These are phyloP conservation scores for Chelon labrosus DNA, from an alignment of 2,797 vertebrate species.

Conservation along the genomic window DNA sequence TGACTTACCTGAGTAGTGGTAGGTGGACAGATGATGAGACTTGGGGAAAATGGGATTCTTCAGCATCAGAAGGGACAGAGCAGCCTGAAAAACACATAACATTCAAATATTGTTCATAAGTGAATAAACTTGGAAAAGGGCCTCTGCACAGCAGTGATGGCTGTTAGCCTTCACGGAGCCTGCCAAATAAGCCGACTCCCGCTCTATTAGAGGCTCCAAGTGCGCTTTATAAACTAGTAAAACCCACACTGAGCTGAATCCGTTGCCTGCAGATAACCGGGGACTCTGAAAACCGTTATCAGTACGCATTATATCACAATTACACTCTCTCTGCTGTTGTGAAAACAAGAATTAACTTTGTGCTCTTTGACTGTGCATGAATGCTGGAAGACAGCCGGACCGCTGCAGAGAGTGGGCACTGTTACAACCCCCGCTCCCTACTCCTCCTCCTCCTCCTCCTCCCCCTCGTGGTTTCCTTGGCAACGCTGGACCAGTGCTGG, in stretches of 20 bases:
- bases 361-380: slow-evolving; percentile 30
- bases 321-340: background rate
- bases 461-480: slow-evolving; percentile 70
- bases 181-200: slow-evolving; percentile 2
- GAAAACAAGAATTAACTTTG: slow-evolving; percentile 24
- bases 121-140: background rate
- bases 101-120: background rate
- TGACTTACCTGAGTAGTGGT: slow-evolving; percentile 95
- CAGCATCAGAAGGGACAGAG: slow-evolving; percentile 91
- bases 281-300: slow-evolving; percentile 22
- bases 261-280: slow-evolving; percentile 14
- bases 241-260: background rate
- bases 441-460: background rate
- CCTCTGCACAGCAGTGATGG: background rate
- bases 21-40: slow-evolving; percentile 88
- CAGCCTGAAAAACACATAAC: slow-evolving; percentile 82
- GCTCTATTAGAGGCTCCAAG: background rate
- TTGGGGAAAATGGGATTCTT: slow-evolving; percentile 86
- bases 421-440: slow-evolving; percentile 30
- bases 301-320: background rate
- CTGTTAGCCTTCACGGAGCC: slow-evolving; percentile 18
- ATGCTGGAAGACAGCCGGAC: slow-evolving; percentile 41
- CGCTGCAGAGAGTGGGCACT: slow-evolving; percentile 66
- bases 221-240: slow-evolving; percentile 9
- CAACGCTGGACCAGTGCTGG: slow-evolving; percentile 67